Percentiles rank a stretch among this genome's conserved stretches.
Evolutionary conservation across 1,140 invertebrate genomes (phyloP).

Genomic region (Proctacanthus coquilletti): DNA sequence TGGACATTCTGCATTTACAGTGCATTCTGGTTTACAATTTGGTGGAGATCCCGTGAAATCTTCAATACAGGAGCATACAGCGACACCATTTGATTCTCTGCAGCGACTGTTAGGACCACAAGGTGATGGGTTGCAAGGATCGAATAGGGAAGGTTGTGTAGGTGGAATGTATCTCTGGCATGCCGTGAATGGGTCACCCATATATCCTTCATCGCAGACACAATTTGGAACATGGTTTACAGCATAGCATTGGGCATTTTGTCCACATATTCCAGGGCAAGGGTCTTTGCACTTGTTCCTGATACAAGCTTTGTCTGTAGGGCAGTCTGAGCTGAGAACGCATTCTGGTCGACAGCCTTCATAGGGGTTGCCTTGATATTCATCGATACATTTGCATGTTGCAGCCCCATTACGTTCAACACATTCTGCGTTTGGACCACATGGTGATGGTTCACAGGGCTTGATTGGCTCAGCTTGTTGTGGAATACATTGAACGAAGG

Average conservation of each 20-base stretch:
- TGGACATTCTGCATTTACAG: constrained; percentile 54
- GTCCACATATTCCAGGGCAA: constrained; percentile 57
- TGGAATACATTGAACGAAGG: constrained; percentile 47
- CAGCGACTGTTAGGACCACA: constrained; percentile 70
- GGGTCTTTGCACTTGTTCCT: constrained; percentile 61
- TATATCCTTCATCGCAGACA: constrained; percentile 51
- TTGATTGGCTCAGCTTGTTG: constrained; percentile 30
- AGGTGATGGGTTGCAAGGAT: constrained; percentile 61
- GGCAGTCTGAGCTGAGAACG: constrained; percentile 58
- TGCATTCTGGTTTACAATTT: constrained; percentile 55
- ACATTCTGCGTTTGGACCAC: constrained; percentile 51
- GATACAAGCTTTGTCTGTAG: constrained; percentile 48
- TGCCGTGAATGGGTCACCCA: constrained; percentile 63
- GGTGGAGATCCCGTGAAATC: constrained; percentile 48
- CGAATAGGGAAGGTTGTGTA: constrained; percentile 35
- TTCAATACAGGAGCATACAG: constrained; percentile 64
- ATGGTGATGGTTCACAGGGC: constrained; percentile 52
- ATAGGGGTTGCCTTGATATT: constrained; percentile 56
- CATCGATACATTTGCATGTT: constrained; percentile 49
- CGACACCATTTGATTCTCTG: constrained; percentile 47
- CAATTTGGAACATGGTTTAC: constrained; percentile 59
- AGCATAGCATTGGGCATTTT: constrained; percentile 55
- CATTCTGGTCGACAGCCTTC: constrained; percentile 61
- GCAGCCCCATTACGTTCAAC: constrained; percentile 46
- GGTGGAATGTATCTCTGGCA: constrained; percentile 37